A percentile compares a stretch with the other conserved stretches of the same genome.
These are phyloP conservation scores for Thereuonema tuberculata DNA, from an alignment of 1,140 invertebrate species.

Conservation along the genomic window DNA sequence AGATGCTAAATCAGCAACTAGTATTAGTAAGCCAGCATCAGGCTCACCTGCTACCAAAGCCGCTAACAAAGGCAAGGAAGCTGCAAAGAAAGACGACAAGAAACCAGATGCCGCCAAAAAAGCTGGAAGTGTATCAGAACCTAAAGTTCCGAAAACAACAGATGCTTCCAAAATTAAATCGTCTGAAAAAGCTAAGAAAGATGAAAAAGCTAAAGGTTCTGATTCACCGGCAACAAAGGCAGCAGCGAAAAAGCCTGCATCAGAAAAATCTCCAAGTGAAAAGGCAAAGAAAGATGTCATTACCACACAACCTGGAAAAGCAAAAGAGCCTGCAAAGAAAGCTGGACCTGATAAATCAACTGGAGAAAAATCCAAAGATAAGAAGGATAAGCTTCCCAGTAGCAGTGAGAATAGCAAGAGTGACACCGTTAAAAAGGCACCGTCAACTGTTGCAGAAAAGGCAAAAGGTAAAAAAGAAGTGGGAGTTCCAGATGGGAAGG, in stretches of 20 bases:
- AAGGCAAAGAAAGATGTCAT: too few relatives aligned
- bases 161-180: constrained; percentile 2
- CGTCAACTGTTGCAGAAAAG: neutral
- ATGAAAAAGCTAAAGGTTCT: constrained; percentile 1
- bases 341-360: neutral
- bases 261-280: too few relatives aligned
- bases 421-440: neutral
- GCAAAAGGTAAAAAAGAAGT: neutral
- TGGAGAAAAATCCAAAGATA: neutral
- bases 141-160: neutral
- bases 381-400: neutral
- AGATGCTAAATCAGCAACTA: too few relatives aligned
- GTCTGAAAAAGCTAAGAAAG: neutral
- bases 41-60: neutral
- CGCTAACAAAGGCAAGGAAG: neutral
- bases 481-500: neutral
- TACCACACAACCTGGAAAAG: too few relatives aligned
- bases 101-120: neutral
- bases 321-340: neutral
- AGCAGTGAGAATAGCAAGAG: neutral
- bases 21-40: too few relatives aligned
- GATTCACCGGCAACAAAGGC: too few relatives aligned
- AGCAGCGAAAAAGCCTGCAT: too few relatives aligned
- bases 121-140: neutral
- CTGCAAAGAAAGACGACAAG: neutral